Evolutionary conservation across 92 coral and sea anemone species (phyloP).

Genomic region (Bergia puertoricense): DNA sequence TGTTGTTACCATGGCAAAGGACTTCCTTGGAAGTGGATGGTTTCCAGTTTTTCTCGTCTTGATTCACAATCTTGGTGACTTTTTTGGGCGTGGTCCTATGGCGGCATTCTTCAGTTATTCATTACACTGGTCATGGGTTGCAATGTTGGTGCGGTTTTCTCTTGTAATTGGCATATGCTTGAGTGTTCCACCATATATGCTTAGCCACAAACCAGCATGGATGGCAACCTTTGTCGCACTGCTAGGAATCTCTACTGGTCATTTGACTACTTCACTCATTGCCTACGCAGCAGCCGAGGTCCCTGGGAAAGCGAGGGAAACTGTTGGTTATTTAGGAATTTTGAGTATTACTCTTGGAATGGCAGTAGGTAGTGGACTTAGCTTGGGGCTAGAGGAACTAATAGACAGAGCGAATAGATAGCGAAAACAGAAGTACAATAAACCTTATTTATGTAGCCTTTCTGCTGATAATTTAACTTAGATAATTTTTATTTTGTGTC

Average conservation of each 20-base stretch:
- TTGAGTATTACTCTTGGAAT: slow-evolving; percentile 86
- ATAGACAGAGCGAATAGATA: slow-evolving; percentile 65
- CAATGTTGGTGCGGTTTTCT: slow-evolving; percentile 72
- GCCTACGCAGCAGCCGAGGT: slow-evolving; percentile 77
- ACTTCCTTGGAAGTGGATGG: slow-evolving; percentile 91
- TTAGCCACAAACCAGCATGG: slow-evolving; percentile 86
- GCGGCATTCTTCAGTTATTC: slow-evolving; percentile 75
- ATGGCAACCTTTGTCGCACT: slow-evolving; percentile 90
- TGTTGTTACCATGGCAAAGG: slow-evolving; percentile 86
- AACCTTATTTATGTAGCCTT: too few species aligned
- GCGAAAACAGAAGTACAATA: background rate
- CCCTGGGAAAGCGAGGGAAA: slow-evolving; percentile 84
- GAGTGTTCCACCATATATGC: slow-evolving; percentile 87
- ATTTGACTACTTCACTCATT: slow-evolving; percentile 80
- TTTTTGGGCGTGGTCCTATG: slow-evolving; percentile 87
- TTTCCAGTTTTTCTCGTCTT: slow-evolving; percentile 80
- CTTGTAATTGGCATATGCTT: slow-evolving; percentile 76
- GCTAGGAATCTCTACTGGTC: slow-evolving; percentile 91
- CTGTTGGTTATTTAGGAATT: slow-evolving; percentile 87
- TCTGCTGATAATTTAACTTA: too few species aligned
- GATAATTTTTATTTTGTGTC: too few species aligned
- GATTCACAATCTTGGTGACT: slow-evolving; percentile 83
- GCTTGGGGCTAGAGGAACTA: slow-evolving; percentile 76
- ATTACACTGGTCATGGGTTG: slow-evolving; percentile 84
- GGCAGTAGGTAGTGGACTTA: slow-evolving; percentile 86